Base-by-base conservation (phyloP, 1,140 invertebrate species). In the Lordiphosa stackelbergi region DNA sequence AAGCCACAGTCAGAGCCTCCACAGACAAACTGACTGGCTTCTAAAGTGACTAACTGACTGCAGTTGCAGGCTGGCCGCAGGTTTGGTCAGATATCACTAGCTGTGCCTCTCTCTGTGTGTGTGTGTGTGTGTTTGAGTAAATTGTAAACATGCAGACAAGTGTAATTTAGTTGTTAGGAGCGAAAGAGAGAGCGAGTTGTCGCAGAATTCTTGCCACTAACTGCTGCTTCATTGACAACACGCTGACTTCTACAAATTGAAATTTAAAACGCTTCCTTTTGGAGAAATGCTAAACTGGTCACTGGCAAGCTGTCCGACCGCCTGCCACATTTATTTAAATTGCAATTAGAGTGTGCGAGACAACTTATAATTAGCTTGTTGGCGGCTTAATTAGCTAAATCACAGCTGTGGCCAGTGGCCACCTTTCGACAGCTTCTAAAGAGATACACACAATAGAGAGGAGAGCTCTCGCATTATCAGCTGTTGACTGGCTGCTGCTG, bases 71-170 rank as follows among this genome's bases (percentile, higher is more conserved):
- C 24, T 28, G 24, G 24, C 24, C 24, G 24, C 28, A 53, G 36
- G 51, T 41, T 69, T 28, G 37, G 38, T 36, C 41, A 49, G 34
- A 49, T 49, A 49, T 53, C 34, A 48, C 8, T 48, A 10, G 34
- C 34, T 49, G 3, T 49, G 34, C 3, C 7, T 12, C 7, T 53
- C 13, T 61, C 36, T 46, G 31, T 57, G 22, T 53, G 64, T 53
- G 22, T 61, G 41, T 46, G 31, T 57, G 22, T 53, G 64, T 58
- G 55, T 65, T 48, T 66, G 68, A 55, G 65, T 72, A 72, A 69
- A 79, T 85, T 72, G 79, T 84, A 68, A 79, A 84, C 78, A 84
- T 71, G 79, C 56, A 70, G 78, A 84, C 79, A 85, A 85, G 79
- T 85, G 79, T 85, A 85, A 85, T 85, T 85, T 85, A 85, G 79